phyloP scores from a whole-genome alignment of 1,140 invertebrate genomes.

The Neelides sp. region DNA sequence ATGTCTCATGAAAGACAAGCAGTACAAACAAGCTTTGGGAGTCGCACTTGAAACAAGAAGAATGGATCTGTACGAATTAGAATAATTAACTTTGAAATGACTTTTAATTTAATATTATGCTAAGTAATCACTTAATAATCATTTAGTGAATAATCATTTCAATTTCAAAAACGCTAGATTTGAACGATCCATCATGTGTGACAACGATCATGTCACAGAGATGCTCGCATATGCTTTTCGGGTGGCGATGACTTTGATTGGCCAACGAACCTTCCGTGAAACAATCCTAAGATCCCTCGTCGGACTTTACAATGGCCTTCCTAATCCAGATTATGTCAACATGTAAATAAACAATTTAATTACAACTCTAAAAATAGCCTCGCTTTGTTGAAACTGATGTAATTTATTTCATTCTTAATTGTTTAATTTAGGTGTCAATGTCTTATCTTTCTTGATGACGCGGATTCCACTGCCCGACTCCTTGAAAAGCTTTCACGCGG shows the following conservation, averaged over 20 bases:
- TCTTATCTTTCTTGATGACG: slow-evolving; percentile 89
- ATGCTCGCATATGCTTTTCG: slow-evolving; percentile 92
- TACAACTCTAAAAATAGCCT: slow-evolving; percentile 3
- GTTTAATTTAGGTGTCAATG: slow-evolving; percentile 58
- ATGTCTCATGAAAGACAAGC: slow-evolving; percentile 74
- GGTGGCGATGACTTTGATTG: slow-evolving; percentile 88
- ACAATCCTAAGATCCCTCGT: slow-evolving; percentile 78
- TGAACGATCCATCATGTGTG: slow-evolving; percentile 19
- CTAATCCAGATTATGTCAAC: slow-evolving; percentile 85
- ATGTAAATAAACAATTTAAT: slow-evolving; percentile 42
- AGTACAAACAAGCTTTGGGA: slow-evolving; percentile 85
- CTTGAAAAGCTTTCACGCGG: slow-evolving; percentile 74
- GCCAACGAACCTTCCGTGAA: slow-evolving; percentile 82
- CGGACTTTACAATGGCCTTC: slow-evolving; percentile 69
- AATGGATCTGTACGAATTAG: slow-evolving; percentile 66
- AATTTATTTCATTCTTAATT: slow-evolving; percentile 7
- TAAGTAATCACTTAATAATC: not conserved
- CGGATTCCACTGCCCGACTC: slow-evolving; percentile 76
- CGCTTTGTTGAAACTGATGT: slow-evolving; percentile 3
- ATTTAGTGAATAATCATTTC: not conserved
- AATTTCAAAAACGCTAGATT: slow-evolving; percentile 20
- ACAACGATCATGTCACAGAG: slow-evolving; percentile 61
- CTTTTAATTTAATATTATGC: not conserved
- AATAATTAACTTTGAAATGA: not conserved
- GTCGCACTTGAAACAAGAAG: slow-evolving; percentile 86